Conservation (phyloP, 2,113 vertebrate species). For the Elephantulus edwardii region DNA sequence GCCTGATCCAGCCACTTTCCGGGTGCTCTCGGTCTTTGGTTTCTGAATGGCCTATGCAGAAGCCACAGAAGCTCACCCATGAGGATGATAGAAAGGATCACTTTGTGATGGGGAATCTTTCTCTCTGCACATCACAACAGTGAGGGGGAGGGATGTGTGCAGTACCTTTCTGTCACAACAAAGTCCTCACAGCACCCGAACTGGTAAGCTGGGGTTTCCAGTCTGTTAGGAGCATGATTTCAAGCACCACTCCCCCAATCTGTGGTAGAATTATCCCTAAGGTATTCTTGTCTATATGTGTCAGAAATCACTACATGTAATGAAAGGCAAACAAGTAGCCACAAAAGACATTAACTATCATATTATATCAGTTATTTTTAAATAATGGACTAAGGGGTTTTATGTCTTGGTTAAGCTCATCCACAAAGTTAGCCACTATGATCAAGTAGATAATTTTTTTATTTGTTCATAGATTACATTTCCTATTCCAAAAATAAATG, state of each 20-base stretch:
- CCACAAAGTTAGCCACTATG: not conserved
- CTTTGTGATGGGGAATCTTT: not conserved
- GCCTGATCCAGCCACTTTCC: not conserved
- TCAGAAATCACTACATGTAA: not conserved
- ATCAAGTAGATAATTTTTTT: not conserved
- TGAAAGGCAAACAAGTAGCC: not conserved
- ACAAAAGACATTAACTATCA: not conserved
- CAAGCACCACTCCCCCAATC: not conserved
- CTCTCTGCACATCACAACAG: not conserved
- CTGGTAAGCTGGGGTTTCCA: not conserved
- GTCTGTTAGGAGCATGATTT: not conserved
- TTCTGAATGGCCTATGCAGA: not conserved
- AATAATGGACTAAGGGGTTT: not conserved
- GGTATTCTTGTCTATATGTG: not conserved
- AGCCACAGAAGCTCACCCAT: not conserved
- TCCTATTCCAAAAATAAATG: not conserved
- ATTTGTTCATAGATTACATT: not conserved
- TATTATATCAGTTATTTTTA: not conserved
- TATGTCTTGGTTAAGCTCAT: not conserved
- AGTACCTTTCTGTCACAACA: not conserved
- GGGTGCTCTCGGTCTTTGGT: not conserved
- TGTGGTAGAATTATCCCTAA: not conserved
- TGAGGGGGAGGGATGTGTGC: not conserved
- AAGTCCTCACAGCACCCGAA: accelerated
- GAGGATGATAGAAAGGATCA: not conserved